These are phyloP conservation scores for Scrobipalpa atriplicella DNA, from an alignment of 2,888 invertebrate species.

Conservation along the genomic window DNA sequence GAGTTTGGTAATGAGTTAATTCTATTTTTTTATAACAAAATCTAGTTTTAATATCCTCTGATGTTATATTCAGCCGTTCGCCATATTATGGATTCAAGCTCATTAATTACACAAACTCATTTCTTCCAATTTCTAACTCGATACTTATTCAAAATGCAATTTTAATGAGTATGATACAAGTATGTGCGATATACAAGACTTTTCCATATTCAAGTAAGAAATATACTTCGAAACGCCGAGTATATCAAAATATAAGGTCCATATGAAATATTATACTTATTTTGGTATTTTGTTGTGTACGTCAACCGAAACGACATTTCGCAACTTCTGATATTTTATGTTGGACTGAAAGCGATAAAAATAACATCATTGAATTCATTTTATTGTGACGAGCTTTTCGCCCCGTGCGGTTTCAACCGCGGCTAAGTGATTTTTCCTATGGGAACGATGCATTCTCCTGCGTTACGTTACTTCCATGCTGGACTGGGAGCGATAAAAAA, in stretches of 20 bases:
- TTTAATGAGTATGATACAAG: slow-evolving; percentile 78
- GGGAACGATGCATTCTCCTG: no score
- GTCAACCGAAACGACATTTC: background rate
- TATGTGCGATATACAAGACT: slow-evolving; percentile 41
- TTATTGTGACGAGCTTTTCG: no score
- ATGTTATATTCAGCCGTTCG: background rate
- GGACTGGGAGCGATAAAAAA: no score
- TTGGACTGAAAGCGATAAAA: no score
- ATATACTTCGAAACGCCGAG: background rate
- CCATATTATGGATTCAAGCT: no score
- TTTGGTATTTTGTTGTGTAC: background rate
- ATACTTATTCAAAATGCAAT: slow-evolving; percentile 69
- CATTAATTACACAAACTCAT: background rate
- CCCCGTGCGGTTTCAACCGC: no score
- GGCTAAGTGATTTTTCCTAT: no score
- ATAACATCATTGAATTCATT: no score
- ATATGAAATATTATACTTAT: background rate
- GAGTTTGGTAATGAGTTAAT: background rate
- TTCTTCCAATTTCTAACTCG: slow-evolving; percentile 45
- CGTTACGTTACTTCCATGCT: no score
- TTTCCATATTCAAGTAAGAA: slow-evolving; percentile 36
- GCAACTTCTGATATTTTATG: no score
- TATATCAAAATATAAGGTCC: background rate
- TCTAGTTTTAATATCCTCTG: background rate
- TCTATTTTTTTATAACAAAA: no score